Conservation (phyloP, 2,113 vertebrate species). For the Myotis davidii region DNA sequence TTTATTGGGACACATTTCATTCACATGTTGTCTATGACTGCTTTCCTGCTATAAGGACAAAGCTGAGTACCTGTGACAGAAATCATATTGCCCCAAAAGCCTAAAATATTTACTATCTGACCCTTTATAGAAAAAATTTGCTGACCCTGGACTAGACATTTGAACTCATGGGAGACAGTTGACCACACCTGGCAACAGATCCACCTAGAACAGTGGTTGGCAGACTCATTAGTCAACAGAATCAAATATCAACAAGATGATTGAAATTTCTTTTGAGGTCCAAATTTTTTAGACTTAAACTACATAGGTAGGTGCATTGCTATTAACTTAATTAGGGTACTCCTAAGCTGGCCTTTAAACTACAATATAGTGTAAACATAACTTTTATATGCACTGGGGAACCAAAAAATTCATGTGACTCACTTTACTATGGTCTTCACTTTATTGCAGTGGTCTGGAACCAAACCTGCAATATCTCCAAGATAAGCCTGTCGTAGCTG, state of each 20-base stretch:
- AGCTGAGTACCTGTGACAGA: conserved; percentile 42
- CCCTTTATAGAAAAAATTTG: conserved; percentile 43
- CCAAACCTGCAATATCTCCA: background rate
- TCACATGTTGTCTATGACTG: conserved; percentile 21
- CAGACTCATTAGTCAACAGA: too few relatives aligned
- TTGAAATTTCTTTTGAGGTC: too few relatives aligned
- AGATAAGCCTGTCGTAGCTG: background rate
- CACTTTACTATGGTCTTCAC: background rate
- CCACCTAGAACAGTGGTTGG: too few relatives aligned
- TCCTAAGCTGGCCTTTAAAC: too few relatives aligned
- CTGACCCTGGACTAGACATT: too few relatives aligned
- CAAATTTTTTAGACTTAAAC: too few relatives aligned
- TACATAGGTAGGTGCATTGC: too few relatives aligned
- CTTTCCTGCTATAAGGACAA: conserved; percentile 33
- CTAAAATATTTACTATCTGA: conserved; percentile 52
- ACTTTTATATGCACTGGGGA: background rate
- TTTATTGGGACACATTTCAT: conserved; percentile 10
- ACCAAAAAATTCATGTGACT: background rate
- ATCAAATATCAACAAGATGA: too few relatives aligned
- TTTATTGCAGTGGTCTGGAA: background rate
- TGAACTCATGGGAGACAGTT: too few relatives aligned
- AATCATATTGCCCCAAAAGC: conserved; percentile 33
- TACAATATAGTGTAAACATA: background rate
- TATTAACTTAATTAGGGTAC: too few relatives aligned
- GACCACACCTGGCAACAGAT: too few relatives aligned